phyloP scores from a whole-genome alignment of 2,113 vertebrate genomes.

The human (Homo sapiens) region DNA sequence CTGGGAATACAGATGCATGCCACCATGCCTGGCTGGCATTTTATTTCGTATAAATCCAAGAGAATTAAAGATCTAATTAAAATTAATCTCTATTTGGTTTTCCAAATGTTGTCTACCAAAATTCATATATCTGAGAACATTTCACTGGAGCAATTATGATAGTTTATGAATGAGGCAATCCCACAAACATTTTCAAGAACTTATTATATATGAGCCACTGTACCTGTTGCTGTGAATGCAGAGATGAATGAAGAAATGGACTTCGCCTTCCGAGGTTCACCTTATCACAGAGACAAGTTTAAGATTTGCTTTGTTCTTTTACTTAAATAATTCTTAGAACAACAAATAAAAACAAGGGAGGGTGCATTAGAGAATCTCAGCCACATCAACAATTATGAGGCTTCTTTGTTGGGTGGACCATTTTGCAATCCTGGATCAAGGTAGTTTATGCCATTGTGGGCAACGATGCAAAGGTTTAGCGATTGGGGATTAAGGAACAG shows the following conservation, averaged over 20 bases:
- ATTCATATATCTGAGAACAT: background rate
- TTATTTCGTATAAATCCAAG: constrained; percentile 40
- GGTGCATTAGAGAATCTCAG: background rate
- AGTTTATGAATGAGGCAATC: background rate
- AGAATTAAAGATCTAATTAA: background rate
- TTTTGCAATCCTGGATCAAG: background rate
- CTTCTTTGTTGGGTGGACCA: background rate
- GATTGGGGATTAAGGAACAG: constrained; percentile 36
- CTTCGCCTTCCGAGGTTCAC: background rate
- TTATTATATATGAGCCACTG: background rate
- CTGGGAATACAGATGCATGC: background rate
- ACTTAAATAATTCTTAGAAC: constrained; percentile 24
- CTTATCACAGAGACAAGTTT: background rate
- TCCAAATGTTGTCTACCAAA: background rate
- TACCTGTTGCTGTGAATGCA: background rate
- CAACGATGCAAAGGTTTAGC: background rate
- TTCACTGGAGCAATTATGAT: fast-evolving
- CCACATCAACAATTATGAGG: background rate
- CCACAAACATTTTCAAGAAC: background rate
- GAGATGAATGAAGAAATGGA: background rate
- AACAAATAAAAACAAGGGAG: background rate
- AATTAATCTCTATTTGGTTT: background rate
- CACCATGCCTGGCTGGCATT: background rate
- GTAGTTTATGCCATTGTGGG: background rate
- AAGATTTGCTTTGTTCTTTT: constrained; percentile 38